Percentiles rank a stretch among this genome's conserved stretches.
Evolutionary conservation across 1,140 invertebrate genomes (phyloP).

Genomic region (Chrysomallon squamiferum): DNA sequence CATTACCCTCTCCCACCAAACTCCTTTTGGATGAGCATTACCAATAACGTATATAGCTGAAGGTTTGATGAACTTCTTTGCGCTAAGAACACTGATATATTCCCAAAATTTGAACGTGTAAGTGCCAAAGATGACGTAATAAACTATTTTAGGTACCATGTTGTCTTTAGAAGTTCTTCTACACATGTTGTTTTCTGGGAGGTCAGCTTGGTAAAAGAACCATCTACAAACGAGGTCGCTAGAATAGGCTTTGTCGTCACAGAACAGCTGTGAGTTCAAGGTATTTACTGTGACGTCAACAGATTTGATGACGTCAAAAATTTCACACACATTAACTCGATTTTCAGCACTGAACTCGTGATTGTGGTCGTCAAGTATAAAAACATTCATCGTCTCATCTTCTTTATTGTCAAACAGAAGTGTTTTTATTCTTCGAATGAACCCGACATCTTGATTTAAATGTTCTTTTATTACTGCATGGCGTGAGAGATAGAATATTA

Average conservation of each 20-base stretch:
- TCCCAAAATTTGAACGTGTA: slow-evolving; percentile 26
- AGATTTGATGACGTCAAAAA: too few species aligned
- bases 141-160: slow-evolving; percentile 21
- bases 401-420: too few species aligned
- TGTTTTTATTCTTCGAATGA: too few species aligned
- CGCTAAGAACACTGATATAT: slow-evolving; percentile 22
- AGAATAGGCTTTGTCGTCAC: slow-evolving; percentile 4
- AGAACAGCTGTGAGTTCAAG: slow-evolving; percentile 11
- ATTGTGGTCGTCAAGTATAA: too few species aligned
- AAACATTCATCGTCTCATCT: too few species aligned
- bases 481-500: too few species aligned
- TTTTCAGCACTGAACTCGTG: too few species aligned
- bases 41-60: slow-evolving; percentile 26
- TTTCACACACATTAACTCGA: too few species aligned
- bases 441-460: too few species aligned
- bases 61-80: slow-evolving; percentile 18
- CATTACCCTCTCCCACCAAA: slow-evolving; percentile 20
- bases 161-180: not conserved
- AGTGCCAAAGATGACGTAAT: slow-evolving; percentile 27
- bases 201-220: slow-evolving; percentile 11
- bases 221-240: slow-evolving; percentile 13
- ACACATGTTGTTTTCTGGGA: not conserved
- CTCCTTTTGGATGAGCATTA: slow-evolving; percentile 20
- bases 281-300: slow-evolving; percentile 2
- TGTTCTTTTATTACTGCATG: too few species aligned